A percentile compares a stretch with the other conserved stretches of the same genome.
These are phyloP conservation scores for Heliconius nattereri DNA, from an alignment of 1,140 invertebrate species.

Conservation along the genomic window DNA sequence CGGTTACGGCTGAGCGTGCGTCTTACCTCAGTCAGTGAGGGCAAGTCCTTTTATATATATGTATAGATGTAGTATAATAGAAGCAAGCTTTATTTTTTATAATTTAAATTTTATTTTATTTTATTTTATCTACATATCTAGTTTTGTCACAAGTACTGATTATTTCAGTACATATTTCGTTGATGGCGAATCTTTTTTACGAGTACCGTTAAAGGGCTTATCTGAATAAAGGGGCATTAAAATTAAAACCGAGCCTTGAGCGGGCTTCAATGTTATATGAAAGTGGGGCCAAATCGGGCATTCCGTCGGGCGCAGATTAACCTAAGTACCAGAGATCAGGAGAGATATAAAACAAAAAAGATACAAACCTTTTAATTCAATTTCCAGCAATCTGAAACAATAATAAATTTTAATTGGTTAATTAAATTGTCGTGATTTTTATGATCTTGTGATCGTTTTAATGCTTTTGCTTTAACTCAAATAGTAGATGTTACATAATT, in stretches of 20 bases:
- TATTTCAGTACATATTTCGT: constrained; percentile 6
- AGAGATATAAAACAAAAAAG: constrained; percentile 23
- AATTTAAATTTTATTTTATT: no score
- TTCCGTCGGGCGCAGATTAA: constrained; percentile 23
- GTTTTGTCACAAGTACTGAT: neutral
- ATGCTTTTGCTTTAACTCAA: neutral
- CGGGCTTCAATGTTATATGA: constrained; percentile 22
- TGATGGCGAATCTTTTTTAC: constrained; percentile 9
- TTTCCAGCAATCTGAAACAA: constrained; percentile 18
- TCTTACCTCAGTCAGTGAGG: no score
- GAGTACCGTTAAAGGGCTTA: constrained; percentile 19
- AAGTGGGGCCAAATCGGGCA: constrained; percentile 27
- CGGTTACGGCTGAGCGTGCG: no score
- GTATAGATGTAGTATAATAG: no score
- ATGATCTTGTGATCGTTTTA: neutral
- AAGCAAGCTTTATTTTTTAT: neutral
- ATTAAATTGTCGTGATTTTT: neutral
- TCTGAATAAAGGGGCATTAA: constrained; percentile 25
- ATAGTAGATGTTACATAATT: no score
- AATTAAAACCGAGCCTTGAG: constrained; percentile 25
- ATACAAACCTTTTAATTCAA: constrained; percentile 19
- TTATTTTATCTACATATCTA: neutral
- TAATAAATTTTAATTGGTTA: constrained; percentile 4
- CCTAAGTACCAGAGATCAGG: constrained; percentile 24
- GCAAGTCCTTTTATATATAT: no score